phyloP scores from a whole-genome alignment of 2,888 invertebrate genomes.

The Mechanitis mazaeus region DNA sequence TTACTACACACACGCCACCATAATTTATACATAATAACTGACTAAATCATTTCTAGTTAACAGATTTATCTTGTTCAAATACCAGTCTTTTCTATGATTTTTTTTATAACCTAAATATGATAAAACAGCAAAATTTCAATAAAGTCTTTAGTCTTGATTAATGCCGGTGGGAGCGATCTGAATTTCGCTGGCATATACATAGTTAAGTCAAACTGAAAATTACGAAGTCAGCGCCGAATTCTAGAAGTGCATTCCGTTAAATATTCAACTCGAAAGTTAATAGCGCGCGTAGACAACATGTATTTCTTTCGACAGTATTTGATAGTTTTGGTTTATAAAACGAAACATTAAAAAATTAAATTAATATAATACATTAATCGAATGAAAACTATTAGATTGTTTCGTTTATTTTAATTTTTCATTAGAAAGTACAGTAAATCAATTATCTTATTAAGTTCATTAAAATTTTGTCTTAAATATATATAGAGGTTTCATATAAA shows the following conservation, averaged over 20 bases:
- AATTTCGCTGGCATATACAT: conserved; percentile 24
- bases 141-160: conserved; percentile 22
- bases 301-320: conserved; percentile 10
- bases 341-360: background rate
- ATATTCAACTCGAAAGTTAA: conserved; percentile 31
- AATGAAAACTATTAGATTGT: too few species aligned
- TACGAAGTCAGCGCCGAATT: conserved; percentile 31
- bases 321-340: background rate
- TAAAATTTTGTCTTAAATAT: too few species aligned
- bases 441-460: too few species aligned
- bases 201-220: conserved; percentile 31
- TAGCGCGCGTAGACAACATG: conserved; percentile 17
- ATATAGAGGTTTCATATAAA: too few species aligned
- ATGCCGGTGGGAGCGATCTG: conserved; percentile 23
- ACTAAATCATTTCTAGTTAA: too few species aligned
- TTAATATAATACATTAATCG: too few species aligned
- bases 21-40: too few species aligned
- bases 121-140: conserved; percentile 21
- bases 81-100: too few species aligned
- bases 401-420: too few species aligned
- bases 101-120: conserved; percentile 8
- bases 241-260: conserved; percentile 31
- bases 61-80: too few species aligned
- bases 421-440: too few species aligned
- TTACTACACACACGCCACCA: too few species aligned